phyloP scores from a whole-genome alignment of 2,888 invertebrate species.

The Ommatoiulus sabulosus region DNA sequence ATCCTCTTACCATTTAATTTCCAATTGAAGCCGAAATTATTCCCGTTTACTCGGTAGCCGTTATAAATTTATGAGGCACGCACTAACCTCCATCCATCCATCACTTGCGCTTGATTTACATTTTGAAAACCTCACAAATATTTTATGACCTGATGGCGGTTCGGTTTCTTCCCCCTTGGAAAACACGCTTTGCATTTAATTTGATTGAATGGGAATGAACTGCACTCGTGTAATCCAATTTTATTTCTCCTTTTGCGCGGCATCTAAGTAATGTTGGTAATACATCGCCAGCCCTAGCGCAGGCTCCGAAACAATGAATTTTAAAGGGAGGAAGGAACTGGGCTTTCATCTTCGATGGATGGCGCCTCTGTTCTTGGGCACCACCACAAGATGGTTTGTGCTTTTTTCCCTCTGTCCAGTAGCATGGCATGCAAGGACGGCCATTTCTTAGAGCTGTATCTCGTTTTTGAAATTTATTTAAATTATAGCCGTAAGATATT shows the following conservation, averaged over 20 bases:
- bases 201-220: constrained; percentile 31
- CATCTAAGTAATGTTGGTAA: background rate
- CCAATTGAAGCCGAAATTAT: background rate
- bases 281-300: background rate
- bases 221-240: constrained; percentile 24
- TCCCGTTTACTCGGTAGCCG: background rate
- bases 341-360: background rate
- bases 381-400: background rate
- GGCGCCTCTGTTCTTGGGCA: background rate
- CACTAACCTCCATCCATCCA: background rate
- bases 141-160: constrained; percentile 36
- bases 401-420: background rate
- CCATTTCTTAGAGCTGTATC: background rate
- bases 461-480: background rate
- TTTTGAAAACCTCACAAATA: constrained; percentile 17
- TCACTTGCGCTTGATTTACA: background rate
- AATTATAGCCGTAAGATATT: background rate
- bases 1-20: background rate
- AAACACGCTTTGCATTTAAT: constrained; percentile 27
- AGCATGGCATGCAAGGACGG: no score
- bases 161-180: background rate
- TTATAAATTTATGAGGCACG: background rate
- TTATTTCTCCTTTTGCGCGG: constrained; percentile 15
- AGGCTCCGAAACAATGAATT: background rate
- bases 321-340: background rate